phyloP scores from a whole-genome alignment of 1,140 invertebrate genomes.

The Eriocheir sinensis region DNA sequence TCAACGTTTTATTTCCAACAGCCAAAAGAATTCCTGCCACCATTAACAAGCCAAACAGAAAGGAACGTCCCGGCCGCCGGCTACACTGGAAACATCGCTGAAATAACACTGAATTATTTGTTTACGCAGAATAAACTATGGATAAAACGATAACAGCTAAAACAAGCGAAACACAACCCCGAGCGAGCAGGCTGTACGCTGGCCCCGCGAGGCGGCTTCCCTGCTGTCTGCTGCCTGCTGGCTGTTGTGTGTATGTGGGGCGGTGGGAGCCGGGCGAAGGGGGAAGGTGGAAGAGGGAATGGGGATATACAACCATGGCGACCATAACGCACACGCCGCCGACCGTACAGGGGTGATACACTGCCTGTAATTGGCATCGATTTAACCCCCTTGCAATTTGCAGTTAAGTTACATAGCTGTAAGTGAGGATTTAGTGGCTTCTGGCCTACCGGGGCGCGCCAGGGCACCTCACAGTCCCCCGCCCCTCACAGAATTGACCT shows the following conservation, averaged over 20 bases:
- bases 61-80: background rate
- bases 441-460: background rate
- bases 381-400: conserved; percentile 2
- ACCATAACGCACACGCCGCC: background rate
- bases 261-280: too few relatives aligned
- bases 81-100: background rate
- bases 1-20: background rate
- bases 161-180: background rate
- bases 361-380: conserved; percentile 14
- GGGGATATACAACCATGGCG: background rate
- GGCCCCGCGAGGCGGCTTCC: background rate
- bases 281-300: too few relatives aligned
- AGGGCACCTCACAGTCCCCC: too few relatives aligned
- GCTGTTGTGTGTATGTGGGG: background rate
- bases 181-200: background rate
- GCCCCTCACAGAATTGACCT: too few relatives aligned
- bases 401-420: conserved; percentile 11
- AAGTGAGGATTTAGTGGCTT: background rate
- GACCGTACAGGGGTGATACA: background rate
- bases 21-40: background rate
- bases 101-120: conserved; percentile 26
- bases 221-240: background rate
- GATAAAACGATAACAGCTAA: conserved; percentile 6
- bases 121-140: background rate
- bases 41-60: conserved; percentile 1